Conservation (phyloP, 2,113 vertebrate genomes). For the Athene noctua region DNA sequence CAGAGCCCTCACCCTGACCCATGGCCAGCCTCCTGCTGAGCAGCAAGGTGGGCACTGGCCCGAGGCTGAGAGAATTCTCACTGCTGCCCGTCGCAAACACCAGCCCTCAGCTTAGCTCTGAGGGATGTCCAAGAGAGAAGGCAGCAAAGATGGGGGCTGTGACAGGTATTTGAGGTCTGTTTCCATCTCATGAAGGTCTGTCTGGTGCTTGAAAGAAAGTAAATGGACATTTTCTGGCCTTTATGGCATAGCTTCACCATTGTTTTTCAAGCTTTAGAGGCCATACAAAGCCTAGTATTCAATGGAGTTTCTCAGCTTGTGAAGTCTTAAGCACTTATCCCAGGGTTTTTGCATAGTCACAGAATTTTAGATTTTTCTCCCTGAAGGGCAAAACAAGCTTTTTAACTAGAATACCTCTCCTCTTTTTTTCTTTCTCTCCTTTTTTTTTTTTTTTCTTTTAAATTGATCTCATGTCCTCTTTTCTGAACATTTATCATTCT, state of each 20-base stretch:
- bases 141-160: neutral
- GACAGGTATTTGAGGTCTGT: neutral
- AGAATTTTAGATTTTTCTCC: neutral
- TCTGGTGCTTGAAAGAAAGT: neutral
- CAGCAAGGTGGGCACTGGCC: rapidly evolving
- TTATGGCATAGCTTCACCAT: neutral
- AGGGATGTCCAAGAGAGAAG: neutral
- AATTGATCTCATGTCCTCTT: neutral
- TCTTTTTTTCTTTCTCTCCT: neutral
- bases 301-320: neutral
- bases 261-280: neutral
- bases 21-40: neutral
- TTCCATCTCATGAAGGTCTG: neutral
- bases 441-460: neutral
- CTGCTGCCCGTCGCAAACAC: neutral
- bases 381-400: neutral
- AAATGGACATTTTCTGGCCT: neutral
- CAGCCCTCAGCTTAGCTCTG: neutral
- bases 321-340: neutral
- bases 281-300: neutral
- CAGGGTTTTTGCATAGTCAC: neutral
- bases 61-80: neutral
- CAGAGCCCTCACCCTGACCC: neutral
- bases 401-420: neutral
- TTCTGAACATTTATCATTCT: neutral